These are phyloP conservation scores for Glossophaga mutica DNA, from an alignment of 2,797 vertebrate genomes.

Conservation along the genomic window DNA sequence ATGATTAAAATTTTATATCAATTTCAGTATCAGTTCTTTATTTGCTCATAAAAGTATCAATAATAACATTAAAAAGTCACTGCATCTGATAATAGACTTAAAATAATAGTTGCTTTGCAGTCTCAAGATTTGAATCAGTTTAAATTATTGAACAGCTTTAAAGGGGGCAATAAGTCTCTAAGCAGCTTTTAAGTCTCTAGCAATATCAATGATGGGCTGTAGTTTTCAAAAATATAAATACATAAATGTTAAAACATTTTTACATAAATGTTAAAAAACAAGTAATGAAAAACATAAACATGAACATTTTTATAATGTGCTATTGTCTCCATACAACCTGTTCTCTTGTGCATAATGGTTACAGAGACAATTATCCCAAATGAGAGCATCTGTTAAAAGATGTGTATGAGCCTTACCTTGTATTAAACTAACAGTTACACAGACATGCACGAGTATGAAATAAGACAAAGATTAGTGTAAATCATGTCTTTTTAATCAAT, in stretches of 20 bases:
- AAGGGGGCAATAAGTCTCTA: background rate
- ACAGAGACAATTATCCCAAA: background rate
- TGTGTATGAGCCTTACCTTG: background rate
- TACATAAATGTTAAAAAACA: background rate
- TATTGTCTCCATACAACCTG: background rate
- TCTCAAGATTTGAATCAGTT: background rate
- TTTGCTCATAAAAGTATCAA: background rate
- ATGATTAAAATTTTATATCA: background rate
- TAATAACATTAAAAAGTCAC: background rate
- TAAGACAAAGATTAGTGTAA: background rate
- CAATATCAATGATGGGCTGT: background rate
- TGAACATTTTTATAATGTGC: background rate
- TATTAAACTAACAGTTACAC: background rate
- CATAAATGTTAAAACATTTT: too few species aligned
- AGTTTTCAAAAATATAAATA: background rate
- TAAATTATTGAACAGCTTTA: background rate
- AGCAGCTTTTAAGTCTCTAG: background rate
- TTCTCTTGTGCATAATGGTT: background rate
- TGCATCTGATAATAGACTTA: background rate
- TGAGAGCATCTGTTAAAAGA: background rate
- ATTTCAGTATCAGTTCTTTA: background rate
- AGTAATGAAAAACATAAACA: background rate
- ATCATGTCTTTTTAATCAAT: background rate
- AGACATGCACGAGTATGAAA: background rate
- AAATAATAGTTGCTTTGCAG: background rate